phyloP scores from a whole-genome alignment of 2,113 vertebrate species.

The Gnathonemus echidnorhynchus region DNA sequence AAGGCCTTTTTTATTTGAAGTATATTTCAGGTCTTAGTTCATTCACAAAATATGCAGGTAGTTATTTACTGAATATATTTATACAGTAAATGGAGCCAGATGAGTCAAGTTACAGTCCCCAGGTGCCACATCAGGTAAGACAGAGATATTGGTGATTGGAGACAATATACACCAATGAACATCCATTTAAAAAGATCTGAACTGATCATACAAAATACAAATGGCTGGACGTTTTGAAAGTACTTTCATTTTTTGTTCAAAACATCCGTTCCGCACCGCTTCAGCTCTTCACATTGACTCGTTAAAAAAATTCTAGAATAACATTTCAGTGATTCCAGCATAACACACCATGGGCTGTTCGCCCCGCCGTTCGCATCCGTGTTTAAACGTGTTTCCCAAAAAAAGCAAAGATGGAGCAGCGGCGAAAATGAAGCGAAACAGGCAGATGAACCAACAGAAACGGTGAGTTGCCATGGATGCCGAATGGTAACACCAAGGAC shows the following conservation, averaged over 20 bases:
- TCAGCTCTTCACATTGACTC: neutral
- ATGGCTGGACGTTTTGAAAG: constrained; percentile 2
- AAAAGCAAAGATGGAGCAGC: neutral
- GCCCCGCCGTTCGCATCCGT: neutral
- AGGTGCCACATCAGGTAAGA: constrained; percentile 16
- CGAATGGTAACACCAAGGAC: neutral
- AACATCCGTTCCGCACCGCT: neutral
- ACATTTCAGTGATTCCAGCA: neutral
- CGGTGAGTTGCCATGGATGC: neutral
- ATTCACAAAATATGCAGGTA: constrained; percentile 49
- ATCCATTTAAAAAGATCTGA: constrained; percentile 1
- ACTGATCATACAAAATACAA: constrained; percentile 8
- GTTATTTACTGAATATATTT: constrained; percentile 50
- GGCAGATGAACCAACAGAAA: neutral
- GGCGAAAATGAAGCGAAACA: neutral
- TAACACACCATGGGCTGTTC: neutral
- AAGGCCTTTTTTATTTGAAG: constrained; percentile 54
- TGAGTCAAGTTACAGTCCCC: constrained; percentile 45
- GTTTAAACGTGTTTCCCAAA: neutral
- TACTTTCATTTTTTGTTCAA: neutral
- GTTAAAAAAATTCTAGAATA: neutral
- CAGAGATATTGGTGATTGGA: constrained; percentile 19
- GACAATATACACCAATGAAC: neutral
- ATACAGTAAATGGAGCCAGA: constrained; percentile 49
- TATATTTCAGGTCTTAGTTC: constrained; percentile 48